Base-by-base conservation (phyloP, 2,113 vertebrate species). In the Mohoua ochrocephala region DNA sequence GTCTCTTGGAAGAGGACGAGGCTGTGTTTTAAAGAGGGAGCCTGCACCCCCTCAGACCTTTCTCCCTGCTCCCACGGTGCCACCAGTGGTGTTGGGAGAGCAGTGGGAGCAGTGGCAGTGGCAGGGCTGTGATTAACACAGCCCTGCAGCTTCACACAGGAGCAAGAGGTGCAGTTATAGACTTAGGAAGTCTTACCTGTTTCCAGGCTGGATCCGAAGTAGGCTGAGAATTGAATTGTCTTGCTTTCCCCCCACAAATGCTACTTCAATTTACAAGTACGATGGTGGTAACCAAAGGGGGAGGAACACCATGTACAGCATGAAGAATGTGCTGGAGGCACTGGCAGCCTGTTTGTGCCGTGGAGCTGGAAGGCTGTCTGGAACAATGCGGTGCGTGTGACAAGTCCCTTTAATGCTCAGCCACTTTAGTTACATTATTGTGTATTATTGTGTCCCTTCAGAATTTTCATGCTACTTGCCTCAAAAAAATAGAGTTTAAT, bases 331-430 rank as follows among this genome's bases (percentile, higher is more conserved):
- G 70, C 44, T 70, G 44, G 35, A 74, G 28, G 7, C 13, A 2
- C 19, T 39, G 60, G 33, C n/a, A 65, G 6, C 18, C 37, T 9
- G 1, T 81, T 21, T 31, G 45, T 82, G 24, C 21, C 0, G 0
- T n/a, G 33, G 28, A 57, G 26, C 31, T 79, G 53, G 33, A 80
- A 83, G 19, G 28, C 26, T 88, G 27, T 23, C 39, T 57, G 39
- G 37, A 57, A 37, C 21, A 0, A 0, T 41, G 39, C 15, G 3
- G 9, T 23, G 4, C 12, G 2, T 1, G 1, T 71, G 57, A 61
- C 60, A 35, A 41, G 14, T 24, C 30, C n/a, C 71, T 49, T 41
- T 49, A 50, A 50, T 57, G 42, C 50, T 54, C 19, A 49, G 3
- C 52, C 6, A 7, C 6, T 53, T 74, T 2, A 59, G 22, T 10